Conservation (phyloP, 1,140 invertebrate species). For the Zophobas morio region DNA sequence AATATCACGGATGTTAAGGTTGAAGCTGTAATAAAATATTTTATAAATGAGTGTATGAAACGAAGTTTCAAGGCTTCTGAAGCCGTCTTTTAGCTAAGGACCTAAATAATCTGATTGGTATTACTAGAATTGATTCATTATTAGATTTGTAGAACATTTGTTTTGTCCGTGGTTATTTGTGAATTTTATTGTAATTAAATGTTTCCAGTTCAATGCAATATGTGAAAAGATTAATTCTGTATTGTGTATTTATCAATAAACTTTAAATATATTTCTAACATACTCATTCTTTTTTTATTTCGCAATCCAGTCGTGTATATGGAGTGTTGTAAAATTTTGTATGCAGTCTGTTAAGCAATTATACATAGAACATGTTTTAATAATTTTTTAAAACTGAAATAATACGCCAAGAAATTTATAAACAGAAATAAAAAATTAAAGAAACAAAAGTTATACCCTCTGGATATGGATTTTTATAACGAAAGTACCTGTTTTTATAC, state of each 20-base stretch:
- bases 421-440: no score
- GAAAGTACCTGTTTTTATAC: no score
- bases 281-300: slow-evolving; percentile 10
- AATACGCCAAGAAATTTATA: no score
- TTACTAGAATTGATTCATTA: slow-evolving; percentile 38
- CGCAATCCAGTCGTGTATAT: no score
- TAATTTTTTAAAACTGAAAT: no score
- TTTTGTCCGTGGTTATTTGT: slow-evolving; percentile 48
- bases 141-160: slow-evolving; percentile 36
- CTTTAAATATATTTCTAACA: slow-evolving; percentile 42
- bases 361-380: no score
- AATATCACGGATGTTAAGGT: slow-evolving; percentile 46
- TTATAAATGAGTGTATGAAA: slow-evolving; percentile 41
- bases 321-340: background rate
- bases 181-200: slow-evolving; percentile 48
- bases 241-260: slow-evolving; percentile 47
- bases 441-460: no score
- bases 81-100: slow-evolving; percentile 32
- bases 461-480: no score
- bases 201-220: slow-evolving; percentile 43
- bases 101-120: slow-evolving; percentile 36
- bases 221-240: slow-evolving; percentile 43
- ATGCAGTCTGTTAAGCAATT: background rate
- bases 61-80: slow-evolving; percentile 33
- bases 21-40: slow-evolving; percentile 41